phyloP scores from a whole-genome alignment of 2,888 invertebrate species.

The Lissocephala sabroskyi region DNA sequence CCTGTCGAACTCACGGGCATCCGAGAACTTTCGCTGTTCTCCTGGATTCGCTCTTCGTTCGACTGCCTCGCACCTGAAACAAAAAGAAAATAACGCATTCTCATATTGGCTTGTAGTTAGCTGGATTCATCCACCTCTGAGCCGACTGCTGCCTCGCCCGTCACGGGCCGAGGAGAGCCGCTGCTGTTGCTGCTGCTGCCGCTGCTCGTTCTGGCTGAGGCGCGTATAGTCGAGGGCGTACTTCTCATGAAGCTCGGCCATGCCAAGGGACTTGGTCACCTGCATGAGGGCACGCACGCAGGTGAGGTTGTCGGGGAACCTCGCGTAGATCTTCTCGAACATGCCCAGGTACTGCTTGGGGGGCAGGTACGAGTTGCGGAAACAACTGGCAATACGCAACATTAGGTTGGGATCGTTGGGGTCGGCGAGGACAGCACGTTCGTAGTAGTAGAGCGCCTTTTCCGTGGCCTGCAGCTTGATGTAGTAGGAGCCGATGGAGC shows the following conservation, averaged over 20 bases:
- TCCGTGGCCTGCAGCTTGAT: constrained; percentile 91
- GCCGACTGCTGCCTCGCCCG: constrained; percentile 41
- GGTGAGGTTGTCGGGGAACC: constrained; percentile 95
- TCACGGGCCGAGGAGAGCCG: constrained; percentile 57
- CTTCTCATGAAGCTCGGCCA: constrained; percentile 86
- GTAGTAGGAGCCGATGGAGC: constrained; percentile 92
- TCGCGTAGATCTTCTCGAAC: constrained; percentile 78
- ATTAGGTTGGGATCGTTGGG: constrained; percentile 89
- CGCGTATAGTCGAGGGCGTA: constrained; percentile 90
- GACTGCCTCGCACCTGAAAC: constrained; percentile 38
- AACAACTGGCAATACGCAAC: constrained; percentile 88
- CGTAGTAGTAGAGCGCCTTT: constrained; percentile 87
- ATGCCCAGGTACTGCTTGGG: constrained; percentile 73
- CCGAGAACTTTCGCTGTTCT: constrained; percentile 37
- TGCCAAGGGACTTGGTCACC: constrained; percentile 78
- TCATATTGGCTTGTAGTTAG: background rate
- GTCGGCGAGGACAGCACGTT: constrained; percentile 83
- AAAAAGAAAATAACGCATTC: background rate
- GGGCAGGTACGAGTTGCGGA: constrained; percentile 82
- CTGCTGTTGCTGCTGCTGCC: constrained; percentile 64
- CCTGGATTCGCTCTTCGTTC: constrained; percentile 43
- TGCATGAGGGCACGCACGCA: constrained; percentile 81
- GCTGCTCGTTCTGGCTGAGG: constrained; percentile 70
- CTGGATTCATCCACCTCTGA: constrained; percentile 30
- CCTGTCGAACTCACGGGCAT: too few species aligned